Evolutionary conservation across 2,797 vertebrate species (phyloP).

Genomic region (Synaphobranchus kaupii): DNA sequence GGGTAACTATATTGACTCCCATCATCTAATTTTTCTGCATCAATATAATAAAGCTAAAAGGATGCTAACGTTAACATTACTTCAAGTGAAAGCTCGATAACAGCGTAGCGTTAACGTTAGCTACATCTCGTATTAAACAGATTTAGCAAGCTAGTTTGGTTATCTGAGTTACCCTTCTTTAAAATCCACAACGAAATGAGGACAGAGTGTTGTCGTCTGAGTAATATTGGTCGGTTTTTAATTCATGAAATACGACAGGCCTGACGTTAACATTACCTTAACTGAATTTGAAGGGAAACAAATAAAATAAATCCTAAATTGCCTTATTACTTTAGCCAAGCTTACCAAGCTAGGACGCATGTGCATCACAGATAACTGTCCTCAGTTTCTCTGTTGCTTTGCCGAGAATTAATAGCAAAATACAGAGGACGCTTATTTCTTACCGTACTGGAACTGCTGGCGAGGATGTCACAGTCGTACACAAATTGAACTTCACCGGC

Average conservation of each 20-base stretch:
- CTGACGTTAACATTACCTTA: background rate
- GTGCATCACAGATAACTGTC: background rate
- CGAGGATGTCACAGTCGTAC: constrained; percentile 15
- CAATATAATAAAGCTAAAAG: background rate
- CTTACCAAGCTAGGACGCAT: background rate
- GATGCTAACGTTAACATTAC: background rate
- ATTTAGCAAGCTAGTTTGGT: background rate
- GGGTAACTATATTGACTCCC: background rate
- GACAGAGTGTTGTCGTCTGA: no score
- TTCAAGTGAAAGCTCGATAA: background rate
- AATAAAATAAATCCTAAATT: background rate
- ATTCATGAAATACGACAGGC: background rate
- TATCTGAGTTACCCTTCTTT: background rate
- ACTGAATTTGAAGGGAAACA: background rate
- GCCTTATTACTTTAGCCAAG: background rate
- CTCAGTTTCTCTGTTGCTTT: background rate
- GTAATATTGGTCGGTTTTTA: background rate
- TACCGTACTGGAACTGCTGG: constrained; percentile 11
- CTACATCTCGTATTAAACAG: background rate
- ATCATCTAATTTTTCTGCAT: background rate
- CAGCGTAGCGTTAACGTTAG: background rate
- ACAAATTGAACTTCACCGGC: background rate
- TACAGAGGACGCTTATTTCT: background rate
- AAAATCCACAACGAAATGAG: background rate
- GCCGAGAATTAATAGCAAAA: background rate